Percentiles rank a stretch among this genome's conserved stretches.
These are phyloP conservation scores for Poeciliopsis turrubarensis DNA, from an alignment of 2,113 vertebrate genomes.

Conservation along the genomic window DNA sequence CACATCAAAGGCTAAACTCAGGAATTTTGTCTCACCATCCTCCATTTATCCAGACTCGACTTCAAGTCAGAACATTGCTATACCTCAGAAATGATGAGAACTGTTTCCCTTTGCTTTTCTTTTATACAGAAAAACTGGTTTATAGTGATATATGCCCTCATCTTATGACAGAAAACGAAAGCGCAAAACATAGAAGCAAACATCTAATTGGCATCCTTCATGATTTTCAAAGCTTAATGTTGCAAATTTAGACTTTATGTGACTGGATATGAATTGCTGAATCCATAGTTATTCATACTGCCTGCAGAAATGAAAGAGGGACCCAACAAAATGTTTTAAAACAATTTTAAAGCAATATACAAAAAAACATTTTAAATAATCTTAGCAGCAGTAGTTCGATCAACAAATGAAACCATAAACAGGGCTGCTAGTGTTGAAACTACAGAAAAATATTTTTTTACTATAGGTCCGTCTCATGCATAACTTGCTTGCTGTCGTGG, in stretches of 20 bases:
- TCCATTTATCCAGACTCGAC: background rate
- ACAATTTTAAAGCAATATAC: background rate
- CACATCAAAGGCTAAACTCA: background rate
- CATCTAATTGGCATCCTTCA: background rate
- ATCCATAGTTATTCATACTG: background rate
- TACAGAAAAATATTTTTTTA: no score
- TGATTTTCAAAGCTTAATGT: background rate
- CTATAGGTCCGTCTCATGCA: background rate
- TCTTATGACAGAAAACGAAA: background rate
- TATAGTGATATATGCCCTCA: background rate
- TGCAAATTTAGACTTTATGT: background rate
- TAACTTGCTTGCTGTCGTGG: background rate
- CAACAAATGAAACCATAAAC: no score
- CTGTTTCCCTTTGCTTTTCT: background rate
- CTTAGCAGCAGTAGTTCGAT: no score
- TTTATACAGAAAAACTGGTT: background rate
- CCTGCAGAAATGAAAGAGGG: background rate
- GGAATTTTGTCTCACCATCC: background rate
- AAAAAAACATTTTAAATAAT: background rate
- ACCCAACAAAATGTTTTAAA: background rate
- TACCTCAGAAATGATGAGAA: background rate
- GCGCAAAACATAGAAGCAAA: no score
- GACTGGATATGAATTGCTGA: background rate
- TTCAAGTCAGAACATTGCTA: background rate
- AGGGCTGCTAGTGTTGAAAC: no score